These are phyloP conservation scores for Eurystomus glaucurus DNA, from an alignment of 2,797 vertebrate species.

Conservation along the genomic window DNA sequence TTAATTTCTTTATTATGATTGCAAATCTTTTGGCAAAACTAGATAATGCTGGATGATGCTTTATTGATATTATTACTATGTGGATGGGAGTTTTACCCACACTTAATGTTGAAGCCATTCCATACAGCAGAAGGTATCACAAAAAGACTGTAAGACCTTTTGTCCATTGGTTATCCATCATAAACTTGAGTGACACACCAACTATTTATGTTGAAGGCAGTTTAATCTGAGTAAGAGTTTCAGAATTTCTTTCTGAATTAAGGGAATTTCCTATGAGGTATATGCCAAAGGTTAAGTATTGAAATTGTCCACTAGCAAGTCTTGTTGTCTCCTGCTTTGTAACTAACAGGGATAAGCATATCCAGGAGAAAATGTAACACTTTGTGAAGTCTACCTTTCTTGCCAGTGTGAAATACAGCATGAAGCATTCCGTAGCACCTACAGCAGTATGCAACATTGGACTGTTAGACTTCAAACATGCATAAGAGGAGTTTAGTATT, in stretches of 20 bases:
- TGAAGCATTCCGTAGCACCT: neutral
- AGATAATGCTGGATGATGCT: neutral
- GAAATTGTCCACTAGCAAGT: neutral
- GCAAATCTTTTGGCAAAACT: neutral
- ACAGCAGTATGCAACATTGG: neutral
- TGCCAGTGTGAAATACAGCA: slow-evolving; percentile 24
- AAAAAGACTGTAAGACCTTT: neutral
- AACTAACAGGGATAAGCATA: neutral
- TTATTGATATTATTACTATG: neutral
- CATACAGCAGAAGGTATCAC: neutral
- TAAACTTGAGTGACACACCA: neutral
- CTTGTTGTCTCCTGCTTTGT: neutral
- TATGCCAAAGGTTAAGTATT: neutral
- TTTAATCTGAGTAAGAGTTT: neutral
- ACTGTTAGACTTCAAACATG: neutral
- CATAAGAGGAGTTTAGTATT: neutral
- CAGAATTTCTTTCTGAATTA: slow-evolving; percentile 10
- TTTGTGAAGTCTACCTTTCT: neutral
- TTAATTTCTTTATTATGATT: neutral
- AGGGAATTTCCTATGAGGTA: neutral
- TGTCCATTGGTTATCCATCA: neutral
- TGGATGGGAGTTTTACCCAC: neutral
- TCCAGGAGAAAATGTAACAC: neutral
- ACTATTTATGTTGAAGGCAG: neutral
- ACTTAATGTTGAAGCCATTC: neutral